Base-by-base conservation (phyloP, 2,888 invertebrate species). In the Strigamia maritima region DNA sequence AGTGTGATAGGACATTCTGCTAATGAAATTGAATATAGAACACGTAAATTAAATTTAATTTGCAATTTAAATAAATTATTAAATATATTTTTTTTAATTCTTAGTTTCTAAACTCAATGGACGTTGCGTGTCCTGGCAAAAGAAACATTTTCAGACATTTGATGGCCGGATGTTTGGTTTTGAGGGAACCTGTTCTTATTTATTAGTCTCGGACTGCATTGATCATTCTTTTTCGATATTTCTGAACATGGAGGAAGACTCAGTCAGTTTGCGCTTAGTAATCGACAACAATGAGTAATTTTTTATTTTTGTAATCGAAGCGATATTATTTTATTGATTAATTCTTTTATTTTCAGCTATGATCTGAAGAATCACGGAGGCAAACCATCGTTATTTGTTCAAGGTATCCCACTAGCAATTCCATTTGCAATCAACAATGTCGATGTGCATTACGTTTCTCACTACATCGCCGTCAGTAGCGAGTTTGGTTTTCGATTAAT, bases 61-160 rank as follows among this genome's bases (percentile, higher is more conserved):
- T 6, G 6, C n/a, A 35, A 35, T 8, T 35, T 35, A 6, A 3
- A 3, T 19, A 2, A 49, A 19, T 49, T 6, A n/a, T 49, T 14
- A n/a, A 49, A 14, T 1, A 19, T 12, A 49, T 49, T 12, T 6
- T 49, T 1, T 49, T 49, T 49, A 7, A 2, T 49, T 75, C 8
- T 75, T 75, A 77, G 77, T 12, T n/a, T 26, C 35, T 12, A 35
- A 49, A 26, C n/a, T 26, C n/a, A 77, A 77, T 26, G 92, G 92
- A 0, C 89, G 92, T 1, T 97, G 96, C 85, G 89, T 90, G n/a
- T 92, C 93, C 0, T 95, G 94, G 93, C 96, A 96, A 1, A 95
- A 96, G 85, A 94, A 95, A 0, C 96, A 97, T 86, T 92, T 93
- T 84, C 90, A 90, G 83, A 94, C 94, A 0, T 97, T 94, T 85